Evolutionary conservation across 2,888 invertebrate genomes (phyloP), one percentile per base, ranked within the genome.

Genomic region (Andrena fulva): DNA sequence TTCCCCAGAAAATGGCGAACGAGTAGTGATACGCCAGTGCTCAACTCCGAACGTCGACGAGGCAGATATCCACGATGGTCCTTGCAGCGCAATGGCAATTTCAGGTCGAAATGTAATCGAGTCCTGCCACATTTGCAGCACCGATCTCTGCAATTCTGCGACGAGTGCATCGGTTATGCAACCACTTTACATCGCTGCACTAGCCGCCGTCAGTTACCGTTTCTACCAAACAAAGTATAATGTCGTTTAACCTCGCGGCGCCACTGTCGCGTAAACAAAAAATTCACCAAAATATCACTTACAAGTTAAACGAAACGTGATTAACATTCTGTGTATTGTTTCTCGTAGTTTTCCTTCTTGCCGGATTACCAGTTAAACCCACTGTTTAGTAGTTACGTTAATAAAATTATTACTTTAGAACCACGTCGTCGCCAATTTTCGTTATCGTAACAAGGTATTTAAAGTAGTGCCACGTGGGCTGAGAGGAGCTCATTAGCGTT

Each of bases 81-180:
- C 90, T 20, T 93, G 93, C 82, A 88, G 91, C 42, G 75, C 87
- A 0, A 72, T 82, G 59, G 80, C 87, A 70, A 68, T 50, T 12
- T 31, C 69, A 27, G 63, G 73, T 52, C 83, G 63, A 67, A 89
- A 81, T 42, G 84, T 88, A 24, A 78, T 92, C 72, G 92, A 92
- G 54, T 93, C 93, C 54, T 93, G 93, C 76, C 86, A 93, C 81
- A 91, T 93, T 79, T 93, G 93, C 79, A 91, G 85, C 74, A 91
- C 89, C 35, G 92, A 93, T 85, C 87, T 91, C 31, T 93, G 93
- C 83, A 93, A 93, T 77, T 91, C 92, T 16, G 92, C 93, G 27
- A 90, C 87, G 59, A 88, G 87, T 33, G 79, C 89, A 59, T 89
- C 91, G 35, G 84, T 79, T 12, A 72, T 85, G 62, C 88, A 88